Base-by-base conservation (phyloP, 2,113 vertebrate species). In the Serinus canaria region DNA sequence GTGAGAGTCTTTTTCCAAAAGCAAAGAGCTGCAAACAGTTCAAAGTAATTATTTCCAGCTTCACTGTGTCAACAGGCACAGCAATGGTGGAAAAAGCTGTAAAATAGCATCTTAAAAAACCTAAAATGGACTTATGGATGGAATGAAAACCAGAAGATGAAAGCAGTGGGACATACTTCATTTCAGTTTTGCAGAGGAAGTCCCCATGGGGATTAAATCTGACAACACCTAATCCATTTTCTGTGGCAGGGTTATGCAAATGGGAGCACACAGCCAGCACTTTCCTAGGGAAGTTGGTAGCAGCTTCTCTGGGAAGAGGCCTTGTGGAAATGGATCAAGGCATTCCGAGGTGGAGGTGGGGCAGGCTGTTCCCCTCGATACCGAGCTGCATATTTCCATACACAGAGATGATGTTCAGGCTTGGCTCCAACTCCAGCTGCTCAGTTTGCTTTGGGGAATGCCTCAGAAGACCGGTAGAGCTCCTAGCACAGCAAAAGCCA, bases 101-200 rank as follows among this genome's bases (percentile, higher is more conserved):
- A 50, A 19, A 60, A 68, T 7, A 63, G 20, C 18, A 43, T 18
- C 30, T 59, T 83, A 24, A 83, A 88, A 88, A 85, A 35, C 11
- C 9, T 73, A 39, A 50, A 90, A 69, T 35, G 83, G 33, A 53
- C 16, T 53, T 93, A 75, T 4, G 16, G 27, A 25, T 89, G 17
- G 15, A 93, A 77, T 41, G 10, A 43, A 88, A 92, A 9, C 13
- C 50, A 58, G 4, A 5, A 39, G 13, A 69, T 70, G n/a, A 77
- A 91, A 83, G 21, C 62, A 55, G 12, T 66, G 35, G 22, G 59
- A 63, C 28, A 47, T 33, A 50, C 64, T 93, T 83, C 72, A 23
- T 86, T 94, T 60, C 43, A 77, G 12, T 23, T 94, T 90, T 70
- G 75, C 63, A 90, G 60, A 59, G 87, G 58, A 46, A 16, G 62